Evolutionary conservation across 2,797 vertebrate species (phyloP), one percentile per base, ranked within the genome.

Genomic region (Rhinella marina): DNA sequence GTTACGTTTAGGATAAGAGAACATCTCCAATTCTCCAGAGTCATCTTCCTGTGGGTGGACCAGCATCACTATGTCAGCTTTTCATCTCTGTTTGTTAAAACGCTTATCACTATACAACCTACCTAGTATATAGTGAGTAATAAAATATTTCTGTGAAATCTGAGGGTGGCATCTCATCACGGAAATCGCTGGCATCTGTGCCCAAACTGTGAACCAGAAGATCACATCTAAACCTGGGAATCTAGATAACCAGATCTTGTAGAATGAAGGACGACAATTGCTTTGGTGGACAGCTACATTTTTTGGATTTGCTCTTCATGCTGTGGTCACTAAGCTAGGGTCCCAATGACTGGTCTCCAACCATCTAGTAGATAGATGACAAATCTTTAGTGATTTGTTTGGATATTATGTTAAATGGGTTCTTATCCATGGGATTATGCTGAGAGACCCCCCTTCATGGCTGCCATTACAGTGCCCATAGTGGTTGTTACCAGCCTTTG

Each of bases 81-180:
- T 8, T 75, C 2, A 10, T 12, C n/a, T n/a, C 59, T 61, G 76
- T 79, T 78, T 54, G 13, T 27, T 59, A 41, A 62, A 29, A 21
- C 12, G 11, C 59, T 32, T 81, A 21, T 41, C 1, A 7, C 32
- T 62, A 29, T 10, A 48, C 64, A 59, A 50, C 79, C 79, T 62
- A 81, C 57, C 50, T 64, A 64, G n/a, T 25, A 16, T 54, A 77
- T 54, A 62, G 59, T 81, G 79, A 81, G 79, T 81, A 81, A 81
- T 81, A 48, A 41, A 62, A 50, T 81, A 50, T 64, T 81, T 81
- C 16, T 64, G 41, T 62, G 48, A 48, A 81, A 64, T 81, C 59
- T 48, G 50, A 23, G 64, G 52, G 68, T 70, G 82, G 82, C 81
- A 82, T 52, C 48, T 52, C 23, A n/a, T 54, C 50, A 54, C 1